These are phyloP conservation scores for Habrosyne pyritoides DNA, from an alignment of 2,888 invertebrate species.

Conservation along the genomic window DNA sequence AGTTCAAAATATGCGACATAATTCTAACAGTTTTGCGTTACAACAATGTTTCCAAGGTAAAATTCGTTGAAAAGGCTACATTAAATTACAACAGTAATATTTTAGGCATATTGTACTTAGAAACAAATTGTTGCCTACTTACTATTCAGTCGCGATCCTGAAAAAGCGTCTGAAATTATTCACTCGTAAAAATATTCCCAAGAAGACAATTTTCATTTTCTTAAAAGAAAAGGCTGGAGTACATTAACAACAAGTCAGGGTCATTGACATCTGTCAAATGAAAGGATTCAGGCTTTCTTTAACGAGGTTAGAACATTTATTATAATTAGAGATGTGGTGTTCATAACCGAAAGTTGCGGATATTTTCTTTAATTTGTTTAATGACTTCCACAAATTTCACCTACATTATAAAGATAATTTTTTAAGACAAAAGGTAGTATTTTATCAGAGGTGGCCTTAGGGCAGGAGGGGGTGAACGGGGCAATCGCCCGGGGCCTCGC, in stretches of 20 bases:
- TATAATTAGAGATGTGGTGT: neutral
- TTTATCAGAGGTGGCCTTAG: too few species aligned
- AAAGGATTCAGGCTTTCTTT: neutral
- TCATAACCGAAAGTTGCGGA: neutral
- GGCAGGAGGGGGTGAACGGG: too few species aligned
- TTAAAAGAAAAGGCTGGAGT: neutral
- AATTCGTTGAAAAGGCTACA: neutral
- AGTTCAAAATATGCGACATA: neutral
- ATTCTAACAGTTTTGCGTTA: too few species aligned
- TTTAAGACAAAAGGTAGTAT: too few species aligned
- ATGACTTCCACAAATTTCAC: too few species aligned
- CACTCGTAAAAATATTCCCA: neutral
- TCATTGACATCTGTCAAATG: neutral
- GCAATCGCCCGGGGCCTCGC: too few species aligned
- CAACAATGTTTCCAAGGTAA: neutral
- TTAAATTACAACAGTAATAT: neutral
- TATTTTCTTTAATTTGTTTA: too few species aligned
- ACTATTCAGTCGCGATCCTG: slow-evolving; percentile 2
- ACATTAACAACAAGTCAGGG: neutral
- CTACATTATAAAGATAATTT: too few species aligned
- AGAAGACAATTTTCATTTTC: neutral
- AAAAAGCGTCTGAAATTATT: neutral
- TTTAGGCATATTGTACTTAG: neutral
- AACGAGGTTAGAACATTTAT: neutral
- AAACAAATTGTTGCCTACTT: slow-evolving; percentile 3